These are phyloP conservation scores for Nothoprocta perdicaria DNA, from an alignment of 2,113 vertebrate genomes.

Conservation along the genomic window DNA sequence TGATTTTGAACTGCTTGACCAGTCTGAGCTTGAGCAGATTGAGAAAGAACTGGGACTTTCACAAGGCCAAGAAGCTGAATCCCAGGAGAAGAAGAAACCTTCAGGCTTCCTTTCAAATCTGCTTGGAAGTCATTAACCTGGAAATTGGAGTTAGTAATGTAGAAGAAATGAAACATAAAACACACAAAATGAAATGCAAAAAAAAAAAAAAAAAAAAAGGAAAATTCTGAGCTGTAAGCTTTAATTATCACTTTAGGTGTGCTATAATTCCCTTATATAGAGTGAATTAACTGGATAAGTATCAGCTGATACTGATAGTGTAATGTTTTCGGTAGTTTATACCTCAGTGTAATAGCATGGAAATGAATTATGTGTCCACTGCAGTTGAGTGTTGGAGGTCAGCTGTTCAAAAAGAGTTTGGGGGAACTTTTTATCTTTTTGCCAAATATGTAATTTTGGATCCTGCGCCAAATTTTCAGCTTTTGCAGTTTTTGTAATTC, in stretches of 20 bases:
- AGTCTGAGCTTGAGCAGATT: slow-evolving; percentile 96
- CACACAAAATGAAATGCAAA: slow-evolving; percentile 43
- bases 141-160: slow-evolving; percentile 29
- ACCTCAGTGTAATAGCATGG: slow-evolving; percentile 80
- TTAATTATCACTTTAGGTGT: slow-evolving; percentile 79
- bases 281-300: slow-evolving; percentile 76
- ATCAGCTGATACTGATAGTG: slow-evolving; percentile 73
- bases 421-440: background rate
- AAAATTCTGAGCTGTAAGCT: slow-evolving; percentile 76
- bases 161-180: slow-evolving; percentile 70
- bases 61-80: slow-evolving; percentile 71
- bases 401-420: slow-evolving; percentile 40
- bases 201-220: background rate
- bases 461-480: slow-evolving; percentile 51
- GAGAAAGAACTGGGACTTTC: slow-evolving; percentile 89
- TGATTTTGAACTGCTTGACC: slow-evolving; percentile 98
- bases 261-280: slow-evolving; percentile 73
- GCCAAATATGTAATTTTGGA: slow-evolving; percentile 34
- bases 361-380: slow-evolving; percentile 76
- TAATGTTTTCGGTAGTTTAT: slow-evolving; percentile 76
- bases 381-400: slow-evolving; percentile 57
- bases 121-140: slow-evolving; percentile 87
- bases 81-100: slow-evolving; percentile 74
- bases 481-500: background rate
- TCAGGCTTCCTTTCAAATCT: slow-evolving; percentile 93